phyloP scores from a whole-genome alignment of 2,888 invertebrate genomes.

The Schizaphis graminum region DNA sequence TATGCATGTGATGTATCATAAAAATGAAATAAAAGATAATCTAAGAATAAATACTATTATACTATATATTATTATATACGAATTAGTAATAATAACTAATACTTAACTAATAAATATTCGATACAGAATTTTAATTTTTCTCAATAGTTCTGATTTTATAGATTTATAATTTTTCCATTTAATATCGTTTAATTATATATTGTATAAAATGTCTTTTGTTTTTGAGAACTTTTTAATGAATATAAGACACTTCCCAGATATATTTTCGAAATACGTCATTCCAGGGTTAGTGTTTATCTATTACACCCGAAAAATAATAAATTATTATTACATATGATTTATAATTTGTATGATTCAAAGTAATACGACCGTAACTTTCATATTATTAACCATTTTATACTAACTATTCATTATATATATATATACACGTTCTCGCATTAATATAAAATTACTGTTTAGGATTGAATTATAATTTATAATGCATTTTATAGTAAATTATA shows the following conservation, averaged over 20 bases:
- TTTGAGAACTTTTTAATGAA: not conserved
- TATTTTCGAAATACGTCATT: not conserved
- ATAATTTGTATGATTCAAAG: slow-evolving; percentile 6
- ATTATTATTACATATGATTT: not conserved
- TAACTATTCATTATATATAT: not conserved
- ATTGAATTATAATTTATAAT: not conserved
- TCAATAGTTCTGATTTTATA: not conserved
- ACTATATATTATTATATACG: too few relatives aligned
- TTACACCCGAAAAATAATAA: not conserved
- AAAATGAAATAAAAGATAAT: not conserved
- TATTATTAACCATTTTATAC: not conserved
- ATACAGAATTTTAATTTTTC: not conserved
- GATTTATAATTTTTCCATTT: not conserved
- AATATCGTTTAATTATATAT: not conserved
- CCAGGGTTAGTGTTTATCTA: not conserved
- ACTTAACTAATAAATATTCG: not conserved
- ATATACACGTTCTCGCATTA: not conserved
- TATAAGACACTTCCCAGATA: not conserved
- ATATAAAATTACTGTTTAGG: not conserved
- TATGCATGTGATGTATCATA: not conserved
- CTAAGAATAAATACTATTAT: not conserved
- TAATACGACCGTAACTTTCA: not conserved
- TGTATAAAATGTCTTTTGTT: not conserved
- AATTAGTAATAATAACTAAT: not conserved
- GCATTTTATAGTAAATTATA: not conserved